phyloP scores from a whole-genome alignment of 2,113 vertebrate species.

The Herpailurus yagouaroundi region DNA sequence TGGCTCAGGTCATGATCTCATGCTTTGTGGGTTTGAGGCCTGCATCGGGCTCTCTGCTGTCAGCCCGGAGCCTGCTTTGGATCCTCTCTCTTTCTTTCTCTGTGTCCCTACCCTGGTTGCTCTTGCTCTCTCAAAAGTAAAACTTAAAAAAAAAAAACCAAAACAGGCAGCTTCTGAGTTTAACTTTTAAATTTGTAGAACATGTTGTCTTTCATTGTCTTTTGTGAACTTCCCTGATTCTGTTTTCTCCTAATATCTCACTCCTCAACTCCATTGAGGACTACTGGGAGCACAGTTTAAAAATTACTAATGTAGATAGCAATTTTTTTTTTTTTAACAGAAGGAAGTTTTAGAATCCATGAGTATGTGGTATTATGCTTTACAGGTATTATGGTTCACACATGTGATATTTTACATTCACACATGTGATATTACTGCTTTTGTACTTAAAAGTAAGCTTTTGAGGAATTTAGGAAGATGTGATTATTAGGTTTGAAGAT shows the following conservation, averaged over 20 bases:
- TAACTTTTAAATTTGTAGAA: background rate
- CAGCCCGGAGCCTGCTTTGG: no score
- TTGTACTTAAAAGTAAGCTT: background rate
- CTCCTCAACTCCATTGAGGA: background rate
- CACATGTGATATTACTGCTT: background rate
- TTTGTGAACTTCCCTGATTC: background rate
- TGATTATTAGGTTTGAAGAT: conserved; percentile 7
- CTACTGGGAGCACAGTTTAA: background rate
- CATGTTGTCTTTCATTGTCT: conserved; percentile 8
- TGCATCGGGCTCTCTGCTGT: no score
- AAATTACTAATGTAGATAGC: background rate
- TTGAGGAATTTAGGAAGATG: background rate
- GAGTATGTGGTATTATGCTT: background rate
- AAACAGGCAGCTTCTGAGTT: background rate
- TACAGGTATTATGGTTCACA: background rate
- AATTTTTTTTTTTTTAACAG: background rate
- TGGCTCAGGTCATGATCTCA: no score
- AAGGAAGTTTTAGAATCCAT: background rate
- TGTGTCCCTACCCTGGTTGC: no score
- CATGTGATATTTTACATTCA: background rate
- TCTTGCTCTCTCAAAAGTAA: no score
- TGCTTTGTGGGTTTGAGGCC: no score
- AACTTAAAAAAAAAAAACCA: no score
- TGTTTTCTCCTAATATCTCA: background rate
- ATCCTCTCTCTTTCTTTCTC: no score